Base-by-base conservation (phyloP, 2,888 invertebrate genomes). In the Drosophila quinaria region DNA sequence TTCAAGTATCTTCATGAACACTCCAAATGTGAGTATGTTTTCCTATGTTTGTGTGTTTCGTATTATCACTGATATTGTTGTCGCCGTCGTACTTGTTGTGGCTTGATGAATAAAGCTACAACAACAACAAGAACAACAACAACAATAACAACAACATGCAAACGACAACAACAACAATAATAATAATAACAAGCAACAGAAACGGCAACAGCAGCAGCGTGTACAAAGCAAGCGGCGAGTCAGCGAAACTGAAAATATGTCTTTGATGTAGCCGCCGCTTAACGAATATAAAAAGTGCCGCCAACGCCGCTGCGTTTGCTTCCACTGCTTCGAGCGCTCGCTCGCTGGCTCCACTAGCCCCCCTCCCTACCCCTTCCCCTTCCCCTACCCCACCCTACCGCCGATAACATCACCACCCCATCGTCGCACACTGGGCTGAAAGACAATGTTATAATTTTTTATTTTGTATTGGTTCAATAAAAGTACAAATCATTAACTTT, bases 241-340 rank as follows among this genome's bases (percentile, higher is more conserved):
- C 80, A 74, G 72, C 76, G 59, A 86, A 81, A 86, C 76, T 70
- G 58, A 86, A 84, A 87, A 85, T 68, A 78, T 74, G 68, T 55
- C 83, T 90, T 87, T 87, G 83, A 90, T 79, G 79, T 86, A 39
- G 79, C 87, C 87, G 87, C 79, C 76, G 70, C 79, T 75, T 74
- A 80, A 89, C 77, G 83, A 81, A 82, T 81, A 83, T 76, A 74
- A 86, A 87, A 87, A 86, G 79, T 76, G 78, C 87, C 88, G 90
- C 83, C 79, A 78, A 77, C 77, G 73, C 70, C 41, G 70, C 64
- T 41, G 70, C 63, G 25, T 66, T 72, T 59, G 22, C 22, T n/a
- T 25, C 70, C 58, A 59, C 65, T 70, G 66, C 58, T 61, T 60
- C 47, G 39, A 58, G 41, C 50, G 52, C 25, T 61, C 6, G 41